Percentiles rank a stretch among this genome's conserved stretches.
phyloP scores from a whole-genome alignment of 2,888 invertebrate genomes.

The Timema podura region DNA sequence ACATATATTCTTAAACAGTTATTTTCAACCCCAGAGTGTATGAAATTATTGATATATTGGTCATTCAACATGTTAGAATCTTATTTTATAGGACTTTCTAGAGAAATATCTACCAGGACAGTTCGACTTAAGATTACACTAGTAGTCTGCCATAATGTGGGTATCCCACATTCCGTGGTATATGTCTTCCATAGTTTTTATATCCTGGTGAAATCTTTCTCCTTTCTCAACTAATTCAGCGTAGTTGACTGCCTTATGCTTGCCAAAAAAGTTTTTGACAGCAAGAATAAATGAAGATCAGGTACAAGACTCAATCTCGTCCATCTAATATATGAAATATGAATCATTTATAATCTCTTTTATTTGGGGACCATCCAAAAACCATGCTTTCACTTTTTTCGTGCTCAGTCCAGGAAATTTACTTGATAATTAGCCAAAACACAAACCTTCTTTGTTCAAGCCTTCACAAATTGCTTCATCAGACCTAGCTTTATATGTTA shows the following conservation, averaged over 20 bases:
- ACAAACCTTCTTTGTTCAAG: constrained; percentile 5
- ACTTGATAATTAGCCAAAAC: background rate
- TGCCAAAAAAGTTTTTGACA: constrained; percentile 14
- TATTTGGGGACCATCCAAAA: constrained; percentile 3
- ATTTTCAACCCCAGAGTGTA: background rate
- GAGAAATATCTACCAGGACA: background rate
- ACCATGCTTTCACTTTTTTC: background rate
- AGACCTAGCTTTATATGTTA: background rate
- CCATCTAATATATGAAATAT: background rate
- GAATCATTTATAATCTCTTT: constrained; percentile 3
- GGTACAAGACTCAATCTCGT: constrained; percentile 3
- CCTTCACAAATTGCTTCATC: constrained; percentile 8
- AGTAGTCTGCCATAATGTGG: constrained; percentile 20
- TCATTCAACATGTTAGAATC: background rate
- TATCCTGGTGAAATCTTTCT: constrained; percentile 18
- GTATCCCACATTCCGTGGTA: background rate
- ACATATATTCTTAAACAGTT: background rate
- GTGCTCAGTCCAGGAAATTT: constrained; percentile 1
- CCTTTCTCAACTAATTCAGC: constrained; percentile 16
- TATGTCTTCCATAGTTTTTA: constrained; percentile 19
- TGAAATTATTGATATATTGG: background rate
- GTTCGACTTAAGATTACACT: constrained; percentile 15
- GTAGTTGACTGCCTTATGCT: constrained; percentile 17
- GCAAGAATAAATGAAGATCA: constrained; percentile 13
- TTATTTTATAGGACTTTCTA: background rate